Base-by-base conservation (phyloP, 2,113 vertebrate genomes). In the Nibea coibor region DNA sequence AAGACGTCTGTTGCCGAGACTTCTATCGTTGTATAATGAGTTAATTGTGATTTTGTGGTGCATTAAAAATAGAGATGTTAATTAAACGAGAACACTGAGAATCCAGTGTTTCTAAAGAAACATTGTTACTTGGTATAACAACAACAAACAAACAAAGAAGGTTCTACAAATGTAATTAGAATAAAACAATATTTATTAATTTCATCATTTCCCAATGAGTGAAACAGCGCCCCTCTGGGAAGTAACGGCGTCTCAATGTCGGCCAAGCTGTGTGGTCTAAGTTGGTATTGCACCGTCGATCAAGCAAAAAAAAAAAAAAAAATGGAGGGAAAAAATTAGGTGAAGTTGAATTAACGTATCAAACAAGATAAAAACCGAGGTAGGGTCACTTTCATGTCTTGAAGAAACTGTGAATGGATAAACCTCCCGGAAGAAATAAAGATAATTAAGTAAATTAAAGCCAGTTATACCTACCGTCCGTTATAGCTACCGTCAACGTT, bases 191-290 rank as follows among this genome's bases (percentile, higher is more conserved):
- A 62, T 39, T 35, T 35, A 10, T 10, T 35, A 2, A 4, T 15
- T 57, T 26, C 7, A 39, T 39, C 35, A 8, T 39, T 35, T 35
- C 35, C 35, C 35, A 54, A 45, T 3, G 4, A 19, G 58, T 19
- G 42, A 64, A 64, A 72, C 58, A 79, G 77, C 50, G 50, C 26
- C 57, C 31, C 43, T 28, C 22, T 19, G 2, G 22, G 35, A 56
- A 12, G 2, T 20, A 45, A 15, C 0, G 6, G 3, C 35, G 5
- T 0, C 0, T 62, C 31, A 15, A 22, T 22, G 35, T 15, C 22
- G 43, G 10, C 35, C 20, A 47, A 1, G 0, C 17, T 0, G 7
- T 56, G 48, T 75, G 72, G 73, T 31, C 59, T 45, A n/a, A 45
- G 16, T 6, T 45, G 4, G 2, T n/a, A 75, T 31, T 65, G 62